Percentiles rank a stretch among this genome's conserved stretches.
Evolutionary conservation across 92 coral and sea anemone species (phyloP).

Genomic region (Parazoanthus atlanticus): DNA sequence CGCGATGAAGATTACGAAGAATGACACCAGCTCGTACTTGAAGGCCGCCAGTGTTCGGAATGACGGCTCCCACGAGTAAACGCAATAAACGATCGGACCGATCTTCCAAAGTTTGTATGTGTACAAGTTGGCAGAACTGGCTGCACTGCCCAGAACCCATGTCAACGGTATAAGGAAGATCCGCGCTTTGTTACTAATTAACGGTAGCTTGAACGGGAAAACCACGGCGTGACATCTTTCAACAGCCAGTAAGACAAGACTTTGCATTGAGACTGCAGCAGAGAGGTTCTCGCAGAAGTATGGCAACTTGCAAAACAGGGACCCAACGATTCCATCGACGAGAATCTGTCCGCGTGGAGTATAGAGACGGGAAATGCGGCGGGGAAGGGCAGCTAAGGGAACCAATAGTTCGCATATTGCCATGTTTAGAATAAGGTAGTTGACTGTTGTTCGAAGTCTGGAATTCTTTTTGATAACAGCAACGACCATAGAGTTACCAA

Average conservation of each 20-base stretch:
- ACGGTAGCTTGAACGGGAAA: conserved; percentile 28
- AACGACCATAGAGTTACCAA: conserved; percentile 32
- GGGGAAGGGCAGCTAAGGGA: conserved; percentile 21
- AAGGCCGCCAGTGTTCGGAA: conserved; percentile 12
- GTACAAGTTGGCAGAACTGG: conserved; percentile 28
- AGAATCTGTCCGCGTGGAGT: not conserved
- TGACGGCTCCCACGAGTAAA: conserved; percentile 16
- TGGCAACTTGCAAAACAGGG: conserved; percentile 32
- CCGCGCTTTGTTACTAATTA: conserved; percentile 23
- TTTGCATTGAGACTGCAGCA: conserved; percentile 43
- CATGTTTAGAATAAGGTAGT: conserved; percentile 36
- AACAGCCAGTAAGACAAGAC: conserved; percentile 34
- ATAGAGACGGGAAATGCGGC: conserved; percentile 19
- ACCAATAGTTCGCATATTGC: conserved; percentile 33
- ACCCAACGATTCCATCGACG: not conserved
- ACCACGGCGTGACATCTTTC: conserved; percentile 41
- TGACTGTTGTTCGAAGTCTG: conserved; percentile 31
- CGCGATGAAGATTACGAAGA: conserved; percentile 11
- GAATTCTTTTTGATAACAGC: conserved; percentile 28
- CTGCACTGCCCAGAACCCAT: conserved; percentile 23
- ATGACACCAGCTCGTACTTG: conserved; percentile 30
- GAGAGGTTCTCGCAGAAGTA: conserved; percentile 33
- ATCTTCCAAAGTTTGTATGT: not conserved
- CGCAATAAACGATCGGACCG: not conserved
- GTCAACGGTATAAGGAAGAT: not conserved